These are phyloP conservation scores for Avahi laniger DNA, from an alignment of 2,797 vertebrate genomes.

Conservation along the genomic window DNA sequence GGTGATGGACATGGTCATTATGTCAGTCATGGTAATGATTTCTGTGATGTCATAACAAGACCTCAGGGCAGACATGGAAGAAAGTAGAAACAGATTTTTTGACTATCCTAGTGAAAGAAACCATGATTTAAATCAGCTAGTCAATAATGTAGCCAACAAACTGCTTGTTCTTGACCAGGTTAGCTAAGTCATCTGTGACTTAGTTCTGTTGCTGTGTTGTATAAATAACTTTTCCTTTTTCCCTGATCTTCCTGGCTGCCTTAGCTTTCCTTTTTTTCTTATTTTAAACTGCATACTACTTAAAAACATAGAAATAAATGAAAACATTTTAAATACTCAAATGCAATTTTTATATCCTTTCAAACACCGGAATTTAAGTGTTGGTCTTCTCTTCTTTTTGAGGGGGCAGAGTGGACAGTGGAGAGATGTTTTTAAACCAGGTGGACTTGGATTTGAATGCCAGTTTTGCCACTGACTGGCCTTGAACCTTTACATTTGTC, in stretches of 20 bases:
- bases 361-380: background rate
- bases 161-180: background rate
- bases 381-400: background rate
- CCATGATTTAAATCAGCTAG: background rate
- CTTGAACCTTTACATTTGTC: background rate
- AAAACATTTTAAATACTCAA: conserved; percentile 37
- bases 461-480: background rate
- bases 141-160: background rate
- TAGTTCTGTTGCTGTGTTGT: background rate
- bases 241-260: background rate
- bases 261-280: background rate
- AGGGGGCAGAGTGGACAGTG: background rate
- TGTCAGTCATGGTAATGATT: background rate
- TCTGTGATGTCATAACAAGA: background rate
- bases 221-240: background rate
- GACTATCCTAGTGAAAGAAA: background rate
- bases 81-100: background rate
- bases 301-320: background rate
- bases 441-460: background rate
- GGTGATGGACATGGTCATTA: background rate
- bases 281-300: background rate
- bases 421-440: background rate
- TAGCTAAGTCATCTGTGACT: background rate
- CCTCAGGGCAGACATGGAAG: background rate
- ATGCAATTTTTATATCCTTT: background rate